Evolutionary conservation across 2,797 vertebrate species (phyloP).

Genomic region (Leuciscus waleckii): DNA sequence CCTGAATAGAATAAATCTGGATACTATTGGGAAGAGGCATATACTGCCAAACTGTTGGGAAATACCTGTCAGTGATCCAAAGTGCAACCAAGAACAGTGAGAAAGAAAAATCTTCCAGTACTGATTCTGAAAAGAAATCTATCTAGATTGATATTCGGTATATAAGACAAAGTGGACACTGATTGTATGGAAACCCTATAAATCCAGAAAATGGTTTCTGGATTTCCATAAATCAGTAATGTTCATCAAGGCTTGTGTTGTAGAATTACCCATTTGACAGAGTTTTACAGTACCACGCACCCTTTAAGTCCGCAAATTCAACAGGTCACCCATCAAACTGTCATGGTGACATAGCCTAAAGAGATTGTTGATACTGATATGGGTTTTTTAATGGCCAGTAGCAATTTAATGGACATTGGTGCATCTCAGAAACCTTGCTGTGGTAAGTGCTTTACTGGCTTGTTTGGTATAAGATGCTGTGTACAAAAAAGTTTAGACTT

Average conservation of each 20-base stretch:
- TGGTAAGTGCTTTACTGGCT: no score
- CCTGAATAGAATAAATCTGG: constrained; percentile 18
- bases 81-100: neutral
- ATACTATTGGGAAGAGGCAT: neutral
- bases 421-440: no score
- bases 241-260: neutral
- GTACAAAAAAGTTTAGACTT: no score
- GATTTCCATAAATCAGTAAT: neutral
- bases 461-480: no score
- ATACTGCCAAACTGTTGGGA: constrained; percentile 45
- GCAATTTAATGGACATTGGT: neutral
- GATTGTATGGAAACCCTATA: neutral
- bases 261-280: neutral
- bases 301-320: neutral
- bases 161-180: neutral
- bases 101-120: neutral
- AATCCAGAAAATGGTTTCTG: neutral
- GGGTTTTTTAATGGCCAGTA: neutral
- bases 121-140: neutral
- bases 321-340: neutral
- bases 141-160: neutral
- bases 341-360: neutral
- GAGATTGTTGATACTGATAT: neutral
- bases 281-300: neutral
- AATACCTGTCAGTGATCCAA: constrained; percentile 50